Evolutionary conservation across 2,888 invertebrate species (phyloP), one percentile per base, ranked within the genome.

Genomic region (Drosophila prolongata): DNA sequence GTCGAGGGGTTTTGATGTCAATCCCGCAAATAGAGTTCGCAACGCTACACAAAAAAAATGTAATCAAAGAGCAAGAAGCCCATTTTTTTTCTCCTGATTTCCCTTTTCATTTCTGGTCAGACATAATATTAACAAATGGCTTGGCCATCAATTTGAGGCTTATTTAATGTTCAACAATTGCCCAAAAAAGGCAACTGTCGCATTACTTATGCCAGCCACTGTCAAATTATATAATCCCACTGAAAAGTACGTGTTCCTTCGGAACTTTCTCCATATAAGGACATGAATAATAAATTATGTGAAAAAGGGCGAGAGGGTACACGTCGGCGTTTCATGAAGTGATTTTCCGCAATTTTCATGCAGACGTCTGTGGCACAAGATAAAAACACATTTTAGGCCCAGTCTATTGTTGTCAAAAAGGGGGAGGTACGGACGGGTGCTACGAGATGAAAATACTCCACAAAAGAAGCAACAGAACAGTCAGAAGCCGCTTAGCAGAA

Each of bases 201-300:
- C 83, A 78, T 74, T 79, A 65, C 65, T 79, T 69, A 68, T 67
- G 75, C 76, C 79, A 70, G 69, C 61, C 77, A 77, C 77, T 80
- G 79, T 81, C 85, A 78, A 81, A 85, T 82, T 82, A 85, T 68
- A 77, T 78, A 85, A 82, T 79, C 76, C 76, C 60, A 76, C 56
- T 77, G 76, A 76, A 80, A 80, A 78, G 34, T 67, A 55, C 53
- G 68, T 54, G 43, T 66, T 65, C 35, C 24, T 16, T 34, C 11
- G 30, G 50, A 70, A 55, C 35, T 55, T 66, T 73, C 47, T 58
- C 65, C 67, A 75, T 65, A 77, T 71, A 85, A 76, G 79, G 80
- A 76, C 87, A 84, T 88, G 84, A 80, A 87, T 87, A 87, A 88
- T 81, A 87, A 87, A 86, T 86, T 77, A 88, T 80, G 73, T 70